Percentiles rank a stretch among this genome's conserved stretches.
Evolutionary conservation across 2,888 invertebrate genomes (phyloP).

Genomic region (Cerastis rubricosa): DNA sequence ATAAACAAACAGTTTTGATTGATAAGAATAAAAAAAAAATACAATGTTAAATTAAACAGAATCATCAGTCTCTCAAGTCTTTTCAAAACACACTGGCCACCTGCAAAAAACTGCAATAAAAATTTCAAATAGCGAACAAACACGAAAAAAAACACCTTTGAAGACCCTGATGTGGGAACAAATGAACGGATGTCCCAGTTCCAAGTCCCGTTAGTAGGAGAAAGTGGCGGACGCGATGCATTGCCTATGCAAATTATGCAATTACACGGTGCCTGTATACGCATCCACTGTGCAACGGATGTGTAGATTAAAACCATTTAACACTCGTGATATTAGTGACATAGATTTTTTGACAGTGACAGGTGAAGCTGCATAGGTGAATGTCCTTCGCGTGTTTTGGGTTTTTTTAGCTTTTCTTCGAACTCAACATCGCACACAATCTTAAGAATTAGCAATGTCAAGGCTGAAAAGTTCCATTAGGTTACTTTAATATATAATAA

Average conservation of each 20-base stretch:
- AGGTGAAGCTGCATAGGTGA: slow-evolving; percentile 45
- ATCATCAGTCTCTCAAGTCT: slow-evolving; percentile 29
- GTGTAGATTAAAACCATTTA: slow-evolving; percentile 59
- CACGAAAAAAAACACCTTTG: slow-evolving; percentile 49
- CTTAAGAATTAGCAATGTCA: neutral
- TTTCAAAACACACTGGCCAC: slow-evolving; percentile 31
- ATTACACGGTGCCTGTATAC: slow-evolving; percentile 75
- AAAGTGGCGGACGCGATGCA: slow-evolving; percentile 85
- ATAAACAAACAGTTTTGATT: slow-evolving; percentile 24
- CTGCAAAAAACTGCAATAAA: slow-evolving; percentile 53
- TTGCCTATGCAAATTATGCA: slow-evolving; percentile 89
- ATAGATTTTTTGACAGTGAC: slow-evolving; percentile 59
- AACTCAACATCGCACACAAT: neutral
- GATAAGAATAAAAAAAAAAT: slow-evolving; percentile 8
- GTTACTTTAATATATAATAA: neutral
- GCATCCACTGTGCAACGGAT: slow-evolving; percentile 62
- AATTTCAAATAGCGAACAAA: slow-evolving; percentile 62
- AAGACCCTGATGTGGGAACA: slow-evolving; percentile 68
- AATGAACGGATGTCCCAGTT: slow-evolving; percentile 84
- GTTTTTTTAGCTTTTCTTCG: slow-evolving; percentile 12
- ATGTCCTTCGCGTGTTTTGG: slow-evolving; percentile 45
- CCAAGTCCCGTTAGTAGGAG: slow-evolving; percentile 86
- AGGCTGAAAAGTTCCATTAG: slow-evolving; percentile 11
- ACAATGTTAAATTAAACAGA: slow-evolving; percentile 4
- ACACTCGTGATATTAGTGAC: slow-evolving; percentile 53